These are phyloP conservation scores for Zalophus californianus DNA, from an alignment of 2,797 vertebrate genomes.

Conservation along the genomic window DNA sequence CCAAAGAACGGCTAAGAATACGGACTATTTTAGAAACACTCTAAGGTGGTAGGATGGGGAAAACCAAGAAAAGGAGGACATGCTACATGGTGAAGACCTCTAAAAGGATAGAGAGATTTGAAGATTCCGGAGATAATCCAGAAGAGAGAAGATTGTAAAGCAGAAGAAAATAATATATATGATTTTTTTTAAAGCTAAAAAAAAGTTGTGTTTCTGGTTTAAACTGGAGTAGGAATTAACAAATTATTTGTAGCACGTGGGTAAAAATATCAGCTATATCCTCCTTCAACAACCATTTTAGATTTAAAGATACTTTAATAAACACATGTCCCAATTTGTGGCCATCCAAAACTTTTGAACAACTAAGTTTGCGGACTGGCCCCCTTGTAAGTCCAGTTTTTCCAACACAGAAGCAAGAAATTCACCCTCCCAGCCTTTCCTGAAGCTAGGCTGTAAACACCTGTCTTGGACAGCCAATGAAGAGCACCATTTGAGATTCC, in stretches of 20 bases:
- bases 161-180: not conserved
- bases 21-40: constrained; percentile 31
- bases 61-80: constrained; percentile 47
- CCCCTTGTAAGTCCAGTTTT: not conserved
- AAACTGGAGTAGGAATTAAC: constrained; percentile 12
- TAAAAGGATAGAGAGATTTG: not conserved
- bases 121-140: constrained; percentile 4
- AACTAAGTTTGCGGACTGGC: not conserved
- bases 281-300: constrained; percentile 35
- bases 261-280: not conserved
- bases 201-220: not conserved
- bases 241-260: not conserved
- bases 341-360: constrained; percentile 12
- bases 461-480: not conserved
- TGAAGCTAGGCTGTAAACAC: not conserved
- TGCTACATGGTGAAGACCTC: not conserved
- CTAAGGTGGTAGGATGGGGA: not conserved
- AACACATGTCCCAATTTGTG: constrained; percentile 39
- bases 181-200: constrained; percentile 1
- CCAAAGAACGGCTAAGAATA: constrained; percentile 40
- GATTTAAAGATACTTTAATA: constrained; percentile 45
- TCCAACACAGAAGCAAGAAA: not conserved
- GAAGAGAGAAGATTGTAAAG: constrained; percentile 32
- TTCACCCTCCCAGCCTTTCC: not conserved
- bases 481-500: not conserved